Evolutionary conservation across 2,888 invertebrate genomes (phyloP), one percentile per base, ranked within the genome.

Genomic region (Gymnosoma rotundatum): DNA sequence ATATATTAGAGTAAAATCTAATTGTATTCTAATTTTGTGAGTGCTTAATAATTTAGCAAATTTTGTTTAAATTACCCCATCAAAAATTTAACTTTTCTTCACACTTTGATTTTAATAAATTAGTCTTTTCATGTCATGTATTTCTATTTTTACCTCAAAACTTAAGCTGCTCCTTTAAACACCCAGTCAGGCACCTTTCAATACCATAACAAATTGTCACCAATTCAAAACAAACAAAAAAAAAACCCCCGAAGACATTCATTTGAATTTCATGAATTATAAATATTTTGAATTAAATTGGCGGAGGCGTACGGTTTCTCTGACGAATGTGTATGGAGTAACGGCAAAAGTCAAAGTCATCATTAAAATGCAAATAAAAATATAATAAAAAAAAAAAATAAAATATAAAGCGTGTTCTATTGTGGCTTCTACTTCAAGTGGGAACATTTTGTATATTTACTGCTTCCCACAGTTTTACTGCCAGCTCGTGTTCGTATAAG

Each of bases 211-310:
- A 64, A 83, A 78, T 70, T 80, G 72, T 84, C 73, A 81, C 70
- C 80, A 74, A 70, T 72, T 81, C 73, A 64, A 64, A 42, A 36
- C 21, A 64, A 45, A 8, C 36, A 36, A 18, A 45, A 56, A 56
- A 58, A 48, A n/a, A 42, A 42, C 7, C 12, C 56, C 63, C 56
- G 52, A 81, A 78, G 81, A 81, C 69, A 78, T 81, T 84, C 78
- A 84, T 84, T 81, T 81, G 69, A 81, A 84, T 81, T 84, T 84
- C 81, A 84, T 84, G 81, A 84, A 84, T 84, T 74, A 81, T 78
- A 84, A 81, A 78, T 81, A 70, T 78, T 69, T 60, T 73, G 74
- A 81, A 84, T 81, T 56, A 58, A 79, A 79, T 73, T 79, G 58
- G n/a, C 20, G 75, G 56, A 58, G 56, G 75, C 54, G 56, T 63